phyloP scores from a whole-genome alignment of 2,113 vertebrate genomes.

The Caretta caretta region DNA sequence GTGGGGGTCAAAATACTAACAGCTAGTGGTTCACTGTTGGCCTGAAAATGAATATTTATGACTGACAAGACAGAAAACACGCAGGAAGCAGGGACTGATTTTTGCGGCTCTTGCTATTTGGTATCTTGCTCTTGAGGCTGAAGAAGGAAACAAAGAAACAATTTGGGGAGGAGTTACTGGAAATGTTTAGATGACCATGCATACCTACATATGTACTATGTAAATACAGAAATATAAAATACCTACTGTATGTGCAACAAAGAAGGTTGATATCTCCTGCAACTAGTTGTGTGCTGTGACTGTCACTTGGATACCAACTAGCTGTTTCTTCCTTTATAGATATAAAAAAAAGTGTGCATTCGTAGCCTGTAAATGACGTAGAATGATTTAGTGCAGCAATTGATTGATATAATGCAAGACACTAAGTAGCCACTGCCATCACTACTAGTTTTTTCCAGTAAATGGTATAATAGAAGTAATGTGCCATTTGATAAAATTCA shows the following conservation, averaged over 20 bases:
- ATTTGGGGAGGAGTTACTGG: not conserved
- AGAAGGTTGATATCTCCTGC: not conserved
- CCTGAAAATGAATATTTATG: not conserved
- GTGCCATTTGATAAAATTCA: not conserved
- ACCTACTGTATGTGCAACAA: not conserved
- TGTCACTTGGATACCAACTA: not conserved
- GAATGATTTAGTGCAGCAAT: not conserved
- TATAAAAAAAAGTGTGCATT: not conserved
- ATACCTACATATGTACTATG: not conserved
- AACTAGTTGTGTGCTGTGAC: not conserved
- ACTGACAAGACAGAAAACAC: not conserved
- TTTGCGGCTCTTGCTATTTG: not conserved
- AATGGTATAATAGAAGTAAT: not conserved
- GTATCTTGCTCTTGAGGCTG: not conserved
- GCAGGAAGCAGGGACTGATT: not conserved
- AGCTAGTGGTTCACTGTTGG: not conserved
- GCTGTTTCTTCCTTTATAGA: accelerated
- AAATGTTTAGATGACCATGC: not conserved
- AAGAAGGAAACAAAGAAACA: not conserved
- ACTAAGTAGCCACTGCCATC: not conserved
- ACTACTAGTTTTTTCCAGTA: not conserved
- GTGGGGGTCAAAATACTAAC: not conserved
- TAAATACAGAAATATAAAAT: not conserved
- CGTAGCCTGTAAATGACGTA: not conserved
- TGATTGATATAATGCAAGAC: not conserved